Evolutionary conservation across 2,888 invertebrate genomes (phyloP).

Genomic region (Parelbella ahira): DNA sequence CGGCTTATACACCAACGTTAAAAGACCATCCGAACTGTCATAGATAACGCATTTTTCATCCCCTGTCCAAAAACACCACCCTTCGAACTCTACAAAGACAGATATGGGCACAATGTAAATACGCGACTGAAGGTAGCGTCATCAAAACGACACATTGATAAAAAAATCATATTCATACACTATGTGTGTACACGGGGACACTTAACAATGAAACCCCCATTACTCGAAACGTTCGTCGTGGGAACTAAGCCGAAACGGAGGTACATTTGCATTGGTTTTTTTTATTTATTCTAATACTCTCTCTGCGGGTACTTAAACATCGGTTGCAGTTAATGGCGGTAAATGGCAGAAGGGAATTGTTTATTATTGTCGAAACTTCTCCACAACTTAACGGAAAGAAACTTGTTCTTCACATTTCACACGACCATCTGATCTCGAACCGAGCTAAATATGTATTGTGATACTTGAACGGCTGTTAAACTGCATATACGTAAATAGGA

Average conservation of each 20-base stretch:
- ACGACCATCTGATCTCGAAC: too few species aligned
- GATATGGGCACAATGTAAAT: conserved; percentile 72
- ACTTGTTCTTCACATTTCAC: too few species aligned
- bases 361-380: too few species aligned
- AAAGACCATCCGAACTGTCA: conserved; percentile 49
- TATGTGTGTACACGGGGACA: conserved; percentile 38
- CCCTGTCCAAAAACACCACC: conserved; percentile 68
- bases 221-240: conserved; percentile 39
- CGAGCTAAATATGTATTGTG: too few species aligned
- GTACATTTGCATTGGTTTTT: conserved; percentile 46
- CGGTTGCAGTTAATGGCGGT: too few species aligned
- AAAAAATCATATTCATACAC: conserved; percentile 45
- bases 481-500: too few species aligned
- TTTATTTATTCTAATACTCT: too few species aligned
- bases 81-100: conserved; percentile 53
- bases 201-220: conserved; percentile 28
- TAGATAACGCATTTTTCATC: conserved; percentile 57
- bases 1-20: conserved; percentile 40
- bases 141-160: conserved; percentile 62
- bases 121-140: conserved; percentile 53
- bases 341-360: too few species aligned
- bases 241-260: conserved; percentile 37
- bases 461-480: too few species aligned
- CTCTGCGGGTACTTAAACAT: too few species aligned
- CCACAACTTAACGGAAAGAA: too few species aligned